Evolutionary conservation across 2,888 invertebrate species (phyloP).

Genomic region (Pollenia angustigena): DNA sequence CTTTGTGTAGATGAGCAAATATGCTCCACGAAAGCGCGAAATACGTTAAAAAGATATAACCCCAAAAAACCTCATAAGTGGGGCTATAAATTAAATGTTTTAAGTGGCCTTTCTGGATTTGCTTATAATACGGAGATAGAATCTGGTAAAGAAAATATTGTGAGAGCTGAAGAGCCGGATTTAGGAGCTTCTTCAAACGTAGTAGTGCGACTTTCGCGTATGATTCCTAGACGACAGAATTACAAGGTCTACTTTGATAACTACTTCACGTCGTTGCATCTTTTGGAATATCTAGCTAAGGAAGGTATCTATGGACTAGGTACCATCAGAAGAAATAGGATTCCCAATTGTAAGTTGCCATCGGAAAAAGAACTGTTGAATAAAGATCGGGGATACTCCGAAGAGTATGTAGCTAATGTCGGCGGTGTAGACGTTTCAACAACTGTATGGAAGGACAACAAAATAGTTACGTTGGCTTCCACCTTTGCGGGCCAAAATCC

Average conservation of each 20-base stretch:
- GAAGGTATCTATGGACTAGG: conserved; percentile 76
- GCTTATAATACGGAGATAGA: too few species aligned
- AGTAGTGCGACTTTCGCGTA: not conserved
- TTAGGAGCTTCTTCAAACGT: too few species aligned
- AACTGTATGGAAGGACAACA: conserved; percentile 63
- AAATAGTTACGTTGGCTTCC: conserved; percentile 56
- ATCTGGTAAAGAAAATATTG: too few species aligned
- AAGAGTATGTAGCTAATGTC: conserved; percentile 24
- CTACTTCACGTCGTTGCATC: conserved; percentile 69
- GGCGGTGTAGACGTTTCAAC: conserved; percentile 55
- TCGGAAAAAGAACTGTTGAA: not conserved
- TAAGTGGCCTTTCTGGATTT: too few species aligned
- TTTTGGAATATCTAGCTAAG: conserved; percentile 77
- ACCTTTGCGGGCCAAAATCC: conserved; percentile 48
- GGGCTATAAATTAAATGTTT: too few species aligned
- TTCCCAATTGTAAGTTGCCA: conserved; percentile 76
- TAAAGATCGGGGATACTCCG: conserved; percentile 8
- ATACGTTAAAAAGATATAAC: not conserved
- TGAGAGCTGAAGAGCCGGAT: too few species aligned
- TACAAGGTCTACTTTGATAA: conserved; percentile 74
- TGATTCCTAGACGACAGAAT: not conserved
- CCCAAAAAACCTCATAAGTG: not conserved
- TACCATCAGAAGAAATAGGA: conserved; percentile 78
- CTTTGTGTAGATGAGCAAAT: conserved; percentile 1
- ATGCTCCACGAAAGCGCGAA: not conserved